A percentile compares a stretch with the other conserved stretches of the same genome.
Conservation (phyloP, 2,113 vertebrate species). For the Petaurus breviceps region DNA sequence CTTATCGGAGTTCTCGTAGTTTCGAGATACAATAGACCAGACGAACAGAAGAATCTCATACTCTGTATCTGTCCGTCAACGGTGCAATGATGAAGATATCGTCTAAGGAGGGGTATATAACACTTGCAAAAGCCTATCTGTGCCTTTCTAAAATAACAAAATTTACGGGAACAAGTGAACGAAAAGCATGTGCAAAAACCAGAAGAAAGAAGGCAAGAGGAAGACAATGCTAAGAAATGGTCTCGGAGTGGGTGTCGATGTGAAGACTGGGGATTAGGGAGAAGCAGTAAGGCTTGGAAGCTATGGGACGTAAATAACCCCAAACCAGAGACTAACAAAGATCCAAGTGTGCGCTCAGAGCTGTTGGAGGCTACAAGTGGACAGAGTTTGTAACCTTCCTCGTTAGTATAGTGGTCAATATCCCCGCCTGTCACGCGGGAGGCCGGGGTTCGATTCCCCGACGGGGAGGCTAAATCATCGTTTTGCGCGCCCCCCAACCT, state of each 20-base stretch:
- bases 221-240: neutral
- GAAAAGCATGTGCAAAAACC: neutral
- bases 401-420: neutral
- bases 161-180: neutral
- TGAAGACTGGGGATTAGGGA: neutral
- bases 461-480: rapidly evolving
- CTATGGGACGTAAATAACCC: neutral
- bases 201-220: neutral
- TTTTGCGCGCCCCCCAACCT: neutral
- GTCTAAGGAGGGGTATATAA: no score
- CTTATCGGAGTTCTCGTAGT: neutral
- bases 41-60: no score
- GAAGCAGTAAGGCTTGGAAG: neutral
- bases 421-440: neutral
- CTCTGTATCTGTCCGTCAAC: no score
- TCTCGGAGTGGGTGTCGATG: neutral
- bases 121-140: no score
- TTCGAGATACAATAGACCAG: no score
- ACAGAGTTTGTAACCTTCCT: rapidly evolving
- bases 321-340: neutral
- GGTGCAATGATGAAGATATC: no score
- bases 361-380: no score
- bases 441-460: neutral
- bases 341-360: no score
- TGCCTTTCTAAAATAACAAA: no score